A percentile compares a stretch with the other conserved stretches of the same genome.
These are phyloP conservation scores for Drosophila pullipes DNA, from an alignment of 2,888 invertebrate genomes.

Conservation along the genomic window DNA sequence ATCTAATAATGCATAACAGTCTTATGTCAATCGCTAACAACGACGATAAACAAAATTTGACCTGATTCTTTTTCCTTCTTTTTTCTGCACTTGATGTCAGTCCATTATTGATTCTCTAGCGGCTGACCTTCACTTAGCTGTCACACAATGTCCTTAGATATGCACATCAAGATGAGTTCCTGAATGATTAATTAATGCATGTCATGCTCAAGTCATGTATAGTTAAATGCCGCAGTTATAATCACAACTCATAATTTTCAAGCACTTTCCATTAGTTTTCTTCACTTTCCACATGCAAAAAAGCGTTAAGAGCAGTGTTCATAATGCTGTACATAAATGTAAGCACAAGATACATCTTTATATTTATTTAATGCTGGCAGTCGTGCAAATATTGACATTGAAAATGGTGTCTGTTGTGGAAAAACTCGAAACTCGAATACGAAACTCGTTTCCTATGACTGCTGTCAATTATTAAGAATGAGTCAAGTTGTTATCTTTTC, in stretches of 20 bases:
- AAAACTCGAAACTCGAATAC: slow-evolving; percentile 13
- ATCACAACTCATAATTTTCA: slow-evolving; percentile 39
- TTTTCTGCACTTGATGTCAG: slow-evolving; percentile 4
- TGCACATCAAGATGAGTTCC: slow-evolving; percentile 11
- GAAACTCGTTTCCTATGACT: slow-evolving; percentile 46
- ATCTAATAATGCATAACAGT: background rate
- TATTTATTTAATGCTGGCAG: slow-evolving; percentile 32
- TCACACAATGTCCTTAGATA: slow-evolving; percentile 6
- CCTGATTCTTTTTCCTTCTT: background rate
- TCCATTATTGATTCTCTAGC: slow-evolving; percentile 63
- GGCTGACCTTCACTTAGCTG: slow-evolving; percentile 55
- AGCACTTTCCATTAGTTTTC: slow-evolving; percentile 54
- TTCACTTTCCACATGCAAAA: slow-evolving; percentile 49
- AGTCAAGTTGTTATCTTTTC: slow-evolving; percentile 56
- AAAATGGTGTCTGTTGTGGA: slow-evolving; percentile 50
- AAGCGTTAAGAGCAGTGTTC: background rate
- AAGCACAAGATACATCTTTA: slow-evolving; percentile 33
- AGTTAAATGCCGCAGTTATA: slow-evolving; percentile 41
- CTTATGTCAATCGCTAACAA: slow-evolving; percentile 2
- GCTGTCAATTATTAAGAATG: slow-evolving; percentile 46
- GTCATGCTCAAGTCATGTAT: slow-evolving; percentile 49
- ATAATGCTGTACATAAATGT: slow-evolving; percentile 6
- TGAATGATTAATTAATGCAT: slow-evolving; percentile 48
- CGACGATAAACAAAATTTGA: slow-evolving; percentile 11
- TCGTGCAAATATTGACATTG: slow-evolving; percentile 77